phyloP scores from a whole-genome alignment of 2,113 vertebrate species.

The Gobio gobio region DNA sequence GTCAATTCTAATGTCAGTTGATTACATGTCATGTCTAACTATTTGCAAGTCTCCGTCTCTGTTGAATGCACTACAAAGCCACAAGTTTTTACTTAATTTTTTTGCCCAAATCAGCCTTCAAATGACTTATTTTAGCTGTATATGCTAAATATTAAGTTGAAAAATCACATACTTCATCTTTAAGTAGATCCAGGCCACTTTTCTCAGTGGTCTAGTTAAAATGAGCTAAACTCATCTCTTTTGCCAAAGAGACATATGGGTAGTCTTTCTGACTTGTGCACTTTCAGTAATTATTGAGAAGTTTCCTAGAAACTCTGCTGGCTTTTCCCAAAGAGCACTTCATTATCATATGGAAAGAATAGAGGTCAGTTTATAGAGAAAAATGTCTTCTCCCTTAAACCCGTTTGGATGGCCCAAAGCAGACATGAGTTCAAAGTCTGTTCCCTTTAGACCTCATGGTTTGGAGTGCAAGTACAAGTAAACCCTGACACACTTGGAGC shows the following conservation, averaged over 20 bases:
- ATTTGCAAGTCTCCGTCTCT: background rate
- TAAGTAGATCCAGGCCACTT: conserved; percentile 1
- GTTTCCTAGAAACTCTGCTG: conserved; percentile 8
- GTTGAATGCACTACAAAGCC: too few species aligned
- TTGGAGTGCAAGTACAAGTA: conserved; percentile 16
- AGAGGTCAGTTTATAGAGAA: conserved; percentile 44
- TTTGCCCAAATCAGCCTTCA: background rate
- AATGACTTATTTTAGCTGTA: background rate
- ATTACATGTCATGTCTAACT: background rate
- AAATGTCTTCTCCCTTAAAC: background rate
- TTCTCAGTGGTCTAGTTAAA: conserved; percentile 12
- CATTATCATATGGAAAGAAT: conserved; percentile 28
- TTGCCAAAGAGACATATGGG: conserved; percentile 15
- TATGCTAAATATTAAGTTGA: background rate
- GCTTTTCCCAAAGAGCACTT: conserved; percentile 31
- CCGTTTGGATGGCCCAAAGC: conserved; percentile 1
- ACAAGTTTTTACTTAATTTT: background rate
- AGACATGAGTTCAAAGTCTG: conserved; percentile 11
- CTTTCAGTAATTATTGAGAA: conserved; percentile 3
- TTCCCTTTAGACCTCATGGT: conserved; percentile 32
- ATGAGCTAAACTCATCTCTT: background rate
- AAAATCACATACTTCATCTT: background rate
- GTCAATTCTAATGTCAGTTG: background rate
- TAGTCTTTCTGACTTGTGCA: background rate
- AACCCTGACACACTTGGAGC: conserved; percentile 39